These are phyloP conservation scores for Anthrax anthrax DNA, from an alignment of 2,888 invertebrate species.

Conservation along the genomic window DNA sequence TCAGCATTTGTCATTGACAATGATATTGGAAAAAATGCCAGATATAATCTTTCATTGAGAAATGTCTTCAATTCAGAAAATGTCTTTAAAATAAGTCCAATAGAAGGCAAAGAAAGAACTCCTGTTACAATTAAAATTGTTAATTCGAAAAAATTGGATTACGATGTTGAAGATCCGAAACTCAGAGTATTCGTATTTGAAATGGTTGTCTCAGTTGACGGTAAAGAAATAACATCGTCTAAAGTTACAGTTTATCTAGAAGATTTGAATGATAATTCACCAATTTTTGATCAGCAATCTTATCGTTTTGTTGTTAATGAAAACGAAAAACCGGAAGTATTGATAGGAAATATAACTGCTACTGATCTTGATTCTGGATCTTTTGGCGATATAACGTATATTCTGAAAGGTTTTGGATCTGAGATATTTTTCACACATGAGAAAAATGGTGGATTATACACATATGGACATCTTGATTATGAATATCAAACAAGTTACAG, in stretches of 20 bases:
- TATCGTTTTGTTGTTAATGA: slow-evolving; percentile 55
- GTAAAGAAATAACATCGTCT: slow-evolving; percentile 42
- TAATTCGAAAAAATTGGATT: slow-evolving; percentile 52
- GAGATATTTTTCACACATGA: slow-evolving; percentile 59
- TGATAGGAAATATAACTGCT: slow-evolving; percentile 51
- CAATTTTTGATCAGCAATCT: slow-evolving; percentile 46
- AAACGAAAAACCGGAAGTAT: slow-evolving; percentile 44
- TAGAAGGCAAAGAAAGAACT: slow-evolving; percentile 53
- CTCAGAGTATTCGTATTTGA: slow-evolving; percentile 50
- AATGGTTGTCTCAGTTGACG: slow-evolving; percentile 45
- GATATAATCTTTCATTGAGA: slow-evolving; percentile 46
- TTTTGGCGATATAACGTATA: slow-evolving; percentile 57
- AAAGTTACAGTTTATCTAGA: slow-evolving; percentile 48
- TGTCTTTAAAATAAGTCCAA: slow-evolving; percentile 49
- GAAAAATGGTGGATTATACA: slow-evolving; percentile 49
- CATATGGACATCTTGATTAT: slow-evolving; percentile 53
- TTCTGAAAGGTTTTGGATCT: slow-evolving; percentile 63
- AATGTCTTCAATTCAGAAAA: slow-evolving; percentile 44
- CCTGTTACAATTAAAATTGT: slow-evolving; percentile 58
- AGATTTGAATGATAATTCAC: slow-evolving; percentile 70
- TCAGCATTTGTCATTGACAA: slow-evolving; percentile 59
- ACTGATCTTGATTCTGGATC: slow-evolving; percentile 57
- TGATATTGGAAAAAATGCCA: slow-evolving; percentile 60
- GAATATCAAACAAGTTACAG: slow-evolving; percentile 69
- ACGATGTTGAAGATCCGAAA: slow-evolving; percentile 47